Percentiles rank a stretch among this genome's conserved stretches.
phyloP scores from a whole-genome alignment of 2,113 vertebrate species.

The Enhydra lutris region DNA sequence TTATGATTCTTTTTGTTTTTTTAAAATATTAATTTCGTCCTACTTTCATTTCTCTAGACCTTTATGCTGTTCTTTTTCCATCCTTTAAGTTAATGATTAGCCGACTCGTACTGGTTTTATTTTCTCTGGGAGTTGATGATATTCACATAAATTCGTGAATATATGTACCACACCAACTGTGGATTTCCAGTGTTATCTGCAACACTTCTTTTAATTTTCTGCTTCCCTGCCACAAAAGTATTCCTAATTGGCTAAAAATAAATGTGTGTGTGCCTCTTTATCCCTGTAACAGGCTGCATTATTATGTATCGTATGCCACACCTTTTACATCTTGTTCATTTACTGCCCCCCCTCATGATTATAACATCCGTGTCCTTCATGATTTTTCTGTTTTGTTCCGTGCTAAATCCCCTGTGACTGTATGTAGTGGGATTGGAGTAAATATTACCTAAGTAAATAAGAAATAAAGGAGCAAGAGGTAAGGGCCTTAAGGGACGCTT shows the following conservation, averaged over 20 bases:
- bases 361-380: neutral
- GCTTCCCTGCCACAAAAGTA: neutral
- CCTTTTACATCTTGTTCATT: neutral
- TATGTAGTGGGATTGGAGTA: neutral
- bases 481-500: neutral
- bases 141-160: neutral
- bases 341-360: neutral
- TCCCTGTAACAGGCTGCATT: neutral
- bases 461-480: neutral
- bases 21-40: neutral
- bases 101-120: neutral
- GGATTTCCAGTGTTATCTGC: neutral
- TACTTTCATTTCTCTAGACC: neutral
- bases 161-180: neutral
- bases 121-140: neutral
- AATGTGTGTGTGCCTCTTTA: neutral
- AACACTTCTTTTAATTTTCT: constrained; percentile 26
- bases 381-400: neutral
- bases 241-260: neutral
- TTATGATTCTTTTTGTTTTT: neutral
- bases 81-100: neutral
- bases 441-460: neutral
- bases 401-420: neutral
- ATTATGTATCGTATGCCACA: neutral
- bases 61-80: neutral